phyloP scores from a whole-genome alignment of 2,888 invertebrate species.

The Theretra japonica region DNA sequence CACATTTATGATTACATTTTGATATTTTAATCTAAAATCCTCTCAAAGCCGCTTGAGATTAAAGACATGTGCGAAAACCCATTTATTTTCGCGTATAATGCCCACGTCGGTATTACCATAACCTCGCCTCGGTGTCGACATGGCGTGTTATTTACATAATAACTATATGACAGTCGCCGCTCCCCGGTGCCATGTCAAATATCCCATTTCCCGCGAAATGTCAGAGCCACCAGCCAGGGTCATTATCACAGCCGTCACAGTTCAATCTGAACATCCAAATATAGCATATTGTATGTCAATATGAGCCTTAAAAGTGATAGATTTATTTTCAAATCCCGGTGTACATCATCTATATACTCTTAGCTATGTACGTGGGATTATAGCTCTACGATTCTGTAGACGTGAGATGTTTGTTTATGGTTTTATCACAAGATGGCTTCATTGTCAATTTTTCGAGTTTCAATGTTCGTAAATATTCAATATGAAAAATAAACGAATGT shows the following conservation, averaged over 20 bases:
- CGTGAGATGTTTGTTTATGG: too few relatives aligned
- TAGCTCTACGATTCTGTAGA: too few relatives aligned
- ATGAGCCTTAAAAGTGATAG: background rate
- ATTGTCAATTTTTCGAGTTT: too few relatives aligned
- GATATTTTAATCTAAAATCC: conserved; percentile 2
- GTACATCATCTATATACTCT: too few relatives aligned
- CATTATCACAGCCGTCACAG: conserved; percentile 28
- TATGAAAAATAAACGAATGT: too few relatives aligned
- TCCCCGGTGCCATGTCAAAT: conserved; percentile 13
- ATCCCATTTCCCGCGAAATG: conserved; percentile 26
- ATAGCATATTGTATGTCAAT: conserved; percentile 5
- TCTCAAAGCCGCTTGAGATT: conserved; percentile 7
- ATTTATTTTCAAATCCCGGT: background rate
- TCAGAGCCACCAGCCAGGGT: conserved; percentile 1
- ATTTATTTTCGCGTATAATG: conserved; percentile 16
- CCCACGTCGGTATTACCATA: conserved; percentile 1
- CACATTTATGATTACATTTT: conserved; percentile 6
- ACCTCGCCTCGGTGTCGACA: conserved; percentile 8
- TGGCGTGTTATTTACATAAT: conserved; percentile 22
- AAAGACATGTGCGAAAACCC: conserved; percentile 19
- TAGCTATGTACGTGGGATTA: too few relatives aligned
- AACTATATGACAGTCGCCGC: conserved; percentile 18
- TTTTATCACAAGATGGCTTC: too few relatives aligned
- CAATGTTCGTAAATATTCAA: too few relatives aligned
- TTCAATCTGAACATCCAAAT: conserved; percentile 15